Conservation (phyloP, 2,113 vertebrate species). For the Rafetus swinhoei region DNA sequence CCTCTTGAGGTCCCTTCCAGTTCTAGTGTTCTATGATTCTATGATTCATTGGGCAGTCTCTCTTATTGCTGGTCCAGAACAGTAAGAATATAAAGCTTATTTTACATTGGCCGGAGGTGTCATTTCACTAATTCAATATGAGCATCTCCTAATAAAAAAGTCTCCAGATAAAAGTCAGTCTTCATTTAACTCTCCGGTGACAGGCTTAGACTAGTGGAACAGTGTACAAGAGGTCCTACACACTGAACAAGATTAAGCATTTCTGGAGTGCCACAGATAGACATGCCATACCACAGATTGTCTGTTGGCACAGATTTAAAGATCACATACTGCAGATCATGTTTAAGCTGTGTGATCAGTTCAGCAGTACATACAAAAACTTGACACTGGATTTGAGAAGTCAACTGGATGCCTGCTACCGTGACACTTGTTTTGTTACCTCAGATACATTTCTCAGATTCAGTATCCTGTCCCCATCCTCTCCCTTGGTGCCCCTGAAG, state of each 20-base stretch:
- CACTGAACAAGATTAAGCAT: background rate
- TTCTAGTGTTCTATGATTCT: too few relatives aligned
- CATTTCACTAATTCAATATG: background rate
- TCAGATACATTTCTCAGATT: background rate
- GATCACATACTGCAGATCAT: constrained; percentile 55
- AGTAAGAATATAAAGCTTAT: background rate
- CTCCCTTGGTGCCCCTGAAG: background rate
- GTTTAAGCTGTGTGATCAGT: constrained; percentile 27
- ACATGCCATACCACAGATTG: constrained; percentile 48
- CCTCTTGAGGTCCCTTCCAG: too few relatives aligned
- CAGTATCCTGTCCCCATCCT: background rate
- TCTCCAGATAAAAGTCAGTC: constrained; percentile 6
- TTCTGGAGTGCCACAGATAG: background rate
- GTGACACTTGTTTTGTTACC: background rate
- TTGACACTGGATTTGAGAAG: constrained; percentile 11
- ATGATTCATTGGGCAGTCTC: background rate
- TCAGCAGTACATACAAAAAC: constrained; percentile 7
- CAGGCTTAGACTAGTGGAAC: background rate
- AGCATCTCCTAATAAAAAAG: too few relatives aligned
- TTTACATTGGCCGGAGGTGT: background rate
- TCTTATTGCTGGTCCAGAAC: background rate
- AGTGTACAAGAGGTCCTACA: background rate
- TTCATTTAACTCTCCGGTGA: constrained; percentile 29
- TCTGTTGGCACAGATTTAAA: constrained; percentile 10
- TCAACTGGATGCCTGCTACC: background rate